Conservation (phyloP, 2,797 vertebrate species). For the Neomorphus geoffroyi region DNA sequence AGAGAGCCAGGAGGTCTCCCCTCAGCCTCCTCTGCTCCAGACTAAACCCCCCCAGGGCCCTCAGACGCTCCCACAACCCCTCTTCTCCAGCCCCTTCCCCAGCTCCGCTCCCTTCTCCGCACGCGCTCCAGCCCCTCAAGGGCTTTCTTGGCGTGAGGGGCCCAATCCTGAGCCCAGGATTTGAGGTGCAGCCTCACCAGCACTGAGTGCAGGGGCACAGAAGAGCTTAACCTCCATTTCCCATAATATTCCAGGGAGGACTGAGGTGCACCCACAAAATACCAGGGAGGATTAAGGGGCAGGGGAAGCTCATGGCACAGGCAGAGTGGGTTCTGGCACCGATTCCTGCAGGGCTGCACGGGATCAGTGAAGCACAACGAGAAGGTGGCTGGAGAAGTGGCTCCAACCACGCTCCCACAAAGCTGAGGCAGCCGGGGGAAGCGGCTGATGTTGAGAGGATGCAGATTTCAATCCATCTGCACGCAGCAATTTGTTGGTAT, state of each 20-base stretch:
- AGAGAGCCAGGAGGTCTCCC: no score
- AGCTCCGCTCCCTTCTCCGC: no score
- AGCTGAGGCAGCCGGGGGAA: background rate
- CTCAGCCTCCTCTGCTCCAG: no score
- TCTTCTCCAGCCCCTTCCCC: no score
- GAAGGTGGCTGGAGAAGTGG: background rate
- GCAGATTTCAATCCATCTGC: background rate
- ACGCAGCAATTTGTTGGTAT: background rate
- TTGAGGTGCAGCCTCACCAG: no score
- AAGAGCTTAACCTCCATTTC: background rate
- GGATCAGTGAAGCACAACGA: background rate
- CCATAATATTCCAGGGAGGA: background rate
- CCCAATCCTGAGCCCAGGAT: no score
- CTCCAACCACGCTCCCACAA: background rate
- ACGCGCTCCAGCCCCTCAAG: no score
- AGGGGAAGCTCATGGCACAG: background rate
- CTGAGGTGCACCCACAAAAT: background rate
- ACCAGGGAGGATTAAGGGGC: background rate
- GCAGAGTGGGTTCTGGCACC: background rate
- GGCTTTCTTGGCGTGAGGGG: no score
- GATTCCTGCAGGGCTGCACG: fast-evolving
- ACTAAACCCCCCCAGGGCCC: no score
- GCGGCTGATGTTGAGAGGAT: background rate
- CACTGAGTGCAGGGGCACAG: no score
- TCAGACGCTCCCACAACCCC: no score